Evolutionary conservation across 2,888 invertebrate species (phyloP).

Genomic region (Trissolcus japonicus): DNA sequence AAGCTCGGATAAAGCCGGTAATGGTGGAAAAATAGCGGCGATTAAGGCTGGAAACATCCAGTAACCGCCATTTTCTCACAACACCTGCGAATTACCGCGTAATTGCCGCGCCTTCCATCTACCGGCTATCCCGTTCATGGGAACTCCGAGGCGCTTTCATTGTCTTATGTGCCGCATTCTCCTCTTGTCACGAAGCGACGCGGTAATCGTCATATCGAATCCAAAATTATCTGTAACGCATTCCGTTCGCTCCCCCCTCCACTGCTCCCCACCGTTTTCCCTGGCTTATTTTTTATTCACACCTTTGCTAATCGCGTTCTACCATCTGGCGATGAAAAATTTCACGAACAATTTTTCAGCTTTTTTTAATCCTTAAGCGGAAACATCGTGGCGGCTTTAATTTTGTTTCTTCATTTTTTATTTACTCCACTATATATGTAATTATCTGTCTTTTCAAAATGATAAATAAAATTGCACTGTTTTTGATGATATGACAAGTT

Average conservation of each 20-base stretch:
- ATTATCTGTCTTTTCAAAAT: no score
- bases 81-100: slow-evolving; percentile 75
- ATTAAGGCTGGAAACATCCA: slow-evolving; percentile 73
- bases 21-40: slow-evolving; percentile 74
- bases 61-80: slow-evolving; percentile 73
- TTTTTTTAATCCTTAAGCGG: no score
- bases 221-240: slow-evolving; percentile 66
- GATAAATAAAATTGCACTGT: no score
- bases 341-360: no score
- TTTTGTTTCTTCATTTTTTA: no score
- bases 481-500: not conserved
- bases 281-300: slow-evolving; percentile 9
- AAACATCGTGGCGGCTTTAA: no score
- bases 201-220: slow-evolving; percentile 72
- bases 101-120: slow-evolving; percentile 71
- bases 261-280: slow-evolving; percentile 17
- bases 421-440: no score
- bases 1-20: slow-evolving; percentile 67
- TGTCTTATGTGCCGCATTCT: slow-evolving; percentile 66
- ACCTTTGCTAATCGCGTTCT: slow-evolving; percentile 30
- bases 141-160: slow-evolving; percentile 70
- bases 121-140: slow-evolving; percentile 70
- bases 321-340: no score
- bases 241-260: slow-evolving; percentile 23
- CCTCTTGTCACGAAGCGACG: slow-evolving; percentile 61